A percentile compares a stretch with the other conserved stretches of the same genome.
These are phyloP conservation scores for Rhinolophus ferrumequinum DNA, from an alignment of 2,113 vertebrate species.

Conservation along the genomic window DNA sequence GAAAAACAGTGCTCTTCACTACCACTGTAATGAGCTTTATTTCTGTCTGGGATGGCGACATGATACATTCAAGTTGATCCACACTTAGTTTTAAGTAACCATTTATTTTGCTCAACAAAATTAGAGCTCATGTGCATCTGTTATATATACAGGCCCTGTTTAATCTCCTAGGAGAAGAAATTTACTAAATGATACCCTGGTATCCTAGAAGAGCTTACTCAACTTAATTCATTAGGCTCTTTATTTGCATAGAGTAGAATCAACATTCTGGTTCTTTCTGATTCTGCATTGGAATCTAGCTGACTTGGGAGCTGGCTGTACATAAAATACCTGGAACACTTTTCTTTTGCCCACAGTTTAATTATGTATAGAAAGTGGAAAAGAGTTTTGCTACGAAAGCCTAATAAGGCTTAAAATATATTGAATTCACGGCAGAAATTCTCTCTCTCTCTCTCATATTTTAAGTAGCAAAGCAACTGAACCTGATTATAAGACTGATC, in stretches of 20 bases:
- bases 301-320: not conserved
- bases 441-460: not conserved
- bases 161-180: conserved; percentile 42
- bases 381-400: not conserved
- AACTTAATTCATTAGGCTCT: not conserved
- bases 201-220: conserved; percentile 8
- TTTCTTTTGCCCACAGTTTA: conserved; percentile 29
- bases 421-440: not conserved
- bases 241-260: not conserved
- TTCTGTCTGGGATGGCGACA: not conserved
- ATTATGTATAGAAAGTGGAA: not conserved
- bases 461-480: not conserved
- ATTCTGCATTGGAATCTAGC: not conserved
- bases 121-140: not conserved
- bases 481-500: not conserved
- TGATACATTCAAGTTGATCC: not conserved
- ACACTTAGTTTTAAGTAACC: conserved; percentile 50
- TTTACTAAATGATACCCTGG: conserved; percentile 40
- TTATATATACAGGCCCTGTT: not conserved
- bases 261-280: not conserved
- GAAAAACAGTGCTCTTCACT: not conserved
- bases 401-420: not conserved
- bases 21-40: not conserved
- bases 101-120: conserved; percentile 66
- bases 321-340: not conserved